These are phyloP conservation scores for Lytechinus pictus DNA, from an alignment of 35 echinoderm and acorn worm genomes.

Conservation along the genomic window DNA sequence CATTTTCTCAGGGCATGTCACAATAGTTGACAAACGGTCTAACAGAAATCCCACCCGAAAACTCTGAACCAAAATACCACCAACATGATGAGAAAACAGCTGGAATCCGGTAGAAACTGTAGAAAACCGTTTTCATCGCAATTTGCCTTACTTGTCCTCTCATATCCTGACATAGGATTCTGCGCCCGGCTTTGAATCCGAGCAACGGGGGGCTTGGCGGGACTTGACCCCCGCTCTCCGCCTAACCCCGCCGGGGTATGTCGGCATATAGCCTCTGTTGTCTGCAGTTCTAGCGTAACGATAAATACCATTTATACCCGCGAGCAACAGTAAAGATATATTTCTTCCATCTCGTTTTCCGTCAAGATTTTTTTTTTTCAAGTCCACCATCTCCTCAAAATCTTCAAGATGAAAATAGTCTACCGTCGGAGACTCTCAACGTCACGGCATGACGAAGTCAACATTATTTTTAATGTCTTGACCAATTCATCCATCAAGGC, in stretches of 20 bases:
- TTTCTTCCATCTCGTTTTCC: slow-evolving; percentile 35
- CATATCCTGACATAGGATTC: neutral
- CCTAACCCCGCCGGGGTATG: slow-evolving; percentile 27
- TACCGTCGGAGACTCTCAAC: neutral
- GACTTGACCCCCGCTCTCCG: slow-evolving; percentile 45
- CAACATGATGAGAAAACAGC: slow-evolving; percentile 28
- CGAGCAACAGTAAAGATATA: slow-evolving; percentile 30
- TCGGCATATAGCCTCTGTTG: slow-evolving; percentile 35
- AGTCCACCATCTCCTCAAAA: neutral
- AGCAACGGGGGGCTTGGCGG: slow-evolving; percentile 14
- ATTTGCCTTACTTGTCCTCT: slow-evolving; percentile 24
- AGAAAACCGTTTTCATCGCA: slow-evolving; percentile 45
- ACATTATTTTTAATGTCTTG: neutral
- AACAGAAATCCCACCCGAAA: slow-evolving; percentile 12
- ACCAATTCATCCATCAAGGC: neutral
- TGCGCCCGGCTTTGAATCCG: slow-evolving; percentile 6
- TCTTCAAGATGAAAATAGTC: neutral
- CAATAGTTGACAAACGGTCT: neutral
- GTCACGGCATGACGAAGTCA: neutral
- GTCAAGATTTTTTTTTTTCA: neutral
- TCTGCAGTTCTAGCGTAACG: slow-evolving; percentile 33
- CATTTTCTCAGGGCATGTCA: neutral
- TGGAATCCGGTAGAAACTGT: slow-evolving; percentile 32
- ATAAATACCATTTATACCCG: slow-evolving; percentile 42
- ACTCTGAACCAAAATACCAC: slow-evolving; percentile 23